Base-by-base conservation (phyloP, 2,797 vertebrate species). In the Ispidina picta region DNA sequence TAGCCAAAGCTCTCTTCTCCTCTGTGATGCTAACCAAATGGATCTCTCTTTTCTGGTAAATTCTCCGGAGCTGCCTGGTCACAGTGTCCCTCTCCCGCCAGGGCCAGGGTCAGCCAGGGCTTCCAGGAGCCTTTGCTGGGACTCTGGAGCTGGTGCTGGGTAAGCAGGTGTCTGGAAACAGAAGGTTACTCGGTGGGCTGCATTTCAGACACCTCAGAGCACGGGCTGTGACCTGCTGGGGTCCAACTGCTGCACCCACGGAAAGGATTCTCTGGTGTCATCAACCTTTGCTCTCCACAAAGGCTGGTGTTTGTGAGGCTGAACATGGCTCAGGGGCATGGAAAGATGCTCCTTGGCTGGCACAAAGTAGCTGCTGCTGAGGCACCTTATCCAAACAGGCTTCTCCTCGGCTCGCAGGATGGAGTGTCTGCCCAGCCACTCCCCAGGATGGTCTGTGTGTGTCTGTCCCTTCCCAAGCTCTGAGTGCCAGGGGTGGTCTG, bases 1-100 rank as follows among this genome's bases (percentile, higher is more conserved):
- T 33, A 52, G 91, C 93, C 90, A 92, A 76, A 79, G 63, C 81
- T 56, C 9, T 63, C 59, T 28, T 51, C 64, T 78, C 46, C 76
- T 56, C 74, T 39, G 51, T 43, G 71, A 41, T 92, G 85, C 46
- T 19, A 19, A 14, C 29, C 51, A 51, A 62, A 62, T 26, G 3
- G 18, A 8, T 78, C 64, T 83, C 80, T 52, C 3, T 12, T 2
- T 91, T 86, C 81, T 87, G 81, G 88, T 60, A 44, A 28, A 22
- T 83, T 83, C 80, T 41, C 15, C 0, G 1, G 12, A 29, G 48
- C 56, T 33, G 37, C 23, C 18, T 31, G 33, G 48, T 56, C 0
- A 0, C 79, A 12, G 22, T 3, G n/a, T 9, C 70, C 37, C 5
- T 5, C 18, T 68, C n/a, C 37, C 2, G 2, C 23, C 2, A 12